phyloP scores from a whole-genome alignment of 2,797 vertebrate genomes.

The Lepilemur ruficaudatus region DNA sequence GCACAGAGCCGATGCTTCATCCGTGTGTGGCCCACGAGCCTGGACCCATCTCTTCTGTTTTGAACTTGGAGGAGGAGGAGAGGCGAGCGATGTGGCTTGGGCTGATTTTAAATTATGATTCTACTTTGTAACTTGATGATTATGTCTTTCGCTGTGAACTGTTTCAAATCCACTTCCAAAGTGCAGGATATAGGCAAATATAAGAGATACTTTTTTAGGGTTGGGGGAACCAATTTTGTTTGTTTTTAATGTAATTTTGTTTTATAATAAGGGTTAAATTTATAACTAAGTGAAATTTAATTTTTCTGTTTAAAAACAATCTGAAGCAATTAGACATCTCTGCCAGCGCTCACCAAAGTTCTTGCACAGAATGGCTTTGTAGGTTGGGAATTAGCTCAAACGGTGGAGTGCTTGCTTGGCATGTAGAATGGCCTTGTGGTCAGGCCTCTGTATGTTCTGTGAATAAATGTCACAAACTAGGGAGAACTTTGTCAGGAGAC shows the following conservation, averaged over 20 bases:
- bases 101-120: background rate
- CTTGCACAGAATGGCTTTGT: background rate
- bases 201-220: background rate
- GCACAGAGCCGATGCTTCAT: fast-evolving
- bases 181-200: background rate
- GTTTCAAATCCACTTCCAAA: background rate
- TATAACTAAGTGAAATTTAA: background rate
- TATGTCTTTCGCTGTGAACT: background rate
- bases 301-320: background rate
- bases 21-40: fast-evolving
- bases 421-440: background rate
- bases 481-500: background rate
- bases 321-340: background rate
- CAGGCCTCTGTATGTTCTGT: background rate
- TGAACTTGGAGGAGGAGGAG: background rate
- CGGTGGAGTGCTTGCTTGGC: background rate
- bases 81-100: background rate
- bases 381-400: background rate
- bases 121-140: fast-evolving
- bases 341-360: background rate
- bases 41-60: background rate
- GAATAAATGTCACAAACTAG: background rate
- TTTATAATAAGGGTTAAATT: background rate
- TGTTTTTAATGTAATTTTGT: background rate
- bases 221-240: background rate